Evolutionary conservation across 2,113 vertebrate genomes (phyloP), one percentile per base, ranked within the genome.

Genomic region (Cephalopterus ornatus): DNA sequence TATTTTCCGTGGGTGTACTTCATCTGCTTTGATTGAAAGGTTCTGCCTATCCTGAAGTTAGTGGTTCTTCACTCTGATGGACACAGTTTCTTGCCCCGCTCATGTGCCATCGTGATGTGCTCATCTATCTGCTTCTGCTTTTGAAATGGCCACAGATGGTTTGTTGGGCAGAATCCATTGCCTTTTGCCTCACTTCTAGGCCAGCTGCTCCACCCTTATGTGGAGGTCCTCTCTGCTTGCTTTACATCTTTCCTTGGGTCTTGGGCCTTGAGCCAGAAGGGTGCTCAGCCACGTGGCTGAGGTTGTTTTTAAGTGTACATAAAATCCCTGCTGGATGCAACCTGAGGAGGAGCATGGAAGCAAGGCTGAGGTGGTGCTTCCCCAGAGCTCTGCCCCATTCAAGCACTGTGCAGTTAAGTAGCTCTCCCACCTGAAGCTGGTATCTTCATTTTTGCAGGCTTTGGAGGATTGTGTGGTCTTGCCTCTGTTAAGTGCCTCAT

Each of bases 381-480:
- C 22, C 17, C 46, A 30, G 50, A 67, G n/a, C 32, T 49, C 19
- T 62, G 2, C 20, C 20, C 18, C 0, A 0, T 33, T 55, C 11
- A 27, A 37, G n/a, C 11, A 3, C n/a, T 8, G 10, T 55, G 35
- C 1, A 2, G 33, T 35, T 50, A 4, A 37, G 32, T 30, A 23
- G 35, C 39, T 85, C 11, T 82, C 16, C 8, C 18, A 39, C 33
- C 9, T 74, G 50, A 20, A 82, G 15, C 10, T 26, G 15, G 3
- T 30, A 8, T 8, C 52, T 74, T 58, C 47, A 10, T 71, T 78
- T 62, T 55, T 53, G 75, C 52, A 67, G 61, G 28, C 16, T 20
- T 63, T 14, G 16, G 1, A 12, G 5, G 18, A 21, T 1, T 47
- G 12, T 28, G 50, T 23, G 6, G 24, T 66, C 50, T n/a, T 0